phyloP scores from a whole-genome alignment of 2,113 vertebrate genomes.

The Oryzias woworae region DNA sequence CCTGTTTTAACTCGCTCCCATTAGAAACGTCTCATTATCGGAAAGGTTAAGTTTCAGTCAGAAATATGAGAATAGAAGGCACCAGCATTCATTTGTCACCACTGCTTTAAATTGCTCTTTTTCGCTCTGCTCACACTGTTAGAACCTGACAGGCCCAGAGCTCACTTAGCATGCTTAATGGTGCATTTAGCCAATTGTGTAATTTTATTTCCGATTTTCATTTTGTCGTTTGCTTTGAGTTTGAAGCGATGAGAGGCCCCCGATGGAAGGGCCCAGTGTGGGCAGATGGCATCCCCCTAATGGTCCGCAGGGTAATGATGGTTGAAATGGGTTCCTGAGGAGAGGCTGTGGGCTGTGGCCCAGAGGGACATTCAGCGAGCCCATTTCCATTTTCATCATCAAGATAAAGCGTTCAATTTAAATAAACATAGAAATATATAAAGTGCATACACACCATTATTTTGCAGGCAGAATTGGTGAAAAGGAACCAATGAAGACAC shows the following conservation, averaged over 20 bases:
- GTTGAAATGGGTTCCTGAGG: conserved; percentile 77
- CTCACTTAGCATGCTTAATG: conserved; percentile 73
- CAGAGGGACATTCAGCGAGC: conserved; percentile 51
- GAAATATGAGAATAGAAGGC: conserved; percentile 30
- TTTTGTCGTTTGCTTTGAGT: conserved; percentile 63
- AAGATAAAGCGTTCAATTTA: conserved; percentile 51
- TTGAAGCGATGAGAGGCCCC: conserved; percentile 66
- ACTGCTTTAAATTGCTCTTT: conserved; percentile 41
- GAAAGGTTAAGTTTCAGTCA: conserved; percentile 29
- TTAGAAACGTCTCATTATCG: conserved; percentile 49
- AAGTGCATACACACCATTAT: neutral
- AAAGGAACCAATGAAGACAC: conserved; percentile 8
- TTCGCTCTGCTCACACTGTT: conserved; percentile 47
- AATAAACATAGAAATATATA: conserved; percentile 5
- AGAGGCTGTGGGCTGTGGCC: conserved; percentile 57
- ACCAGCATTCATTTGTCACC: conserved; percentile 37
- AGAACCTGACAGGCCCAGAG: conserved; percentile 45
- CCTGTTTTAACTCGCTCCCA: conserved; percentile 10
- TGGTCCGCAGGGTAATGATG: conserved; percentile 81
- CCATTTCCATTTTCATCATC: conserved; percentile 57
- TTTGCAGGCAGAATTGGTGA: conserved; percentile 13
- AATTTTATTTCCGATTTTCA: conserved; percentile 82
- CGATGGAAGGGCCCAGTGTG: conserved; percentile 30
- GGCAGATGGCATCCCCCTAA: conserved; percentile 74
- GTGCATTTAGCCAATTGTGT: conserved; percentile 71